phyloP scores from a whole-genome alignment of 2,113 vertebrate species.

The Circaetus cinerascens region DNA sequence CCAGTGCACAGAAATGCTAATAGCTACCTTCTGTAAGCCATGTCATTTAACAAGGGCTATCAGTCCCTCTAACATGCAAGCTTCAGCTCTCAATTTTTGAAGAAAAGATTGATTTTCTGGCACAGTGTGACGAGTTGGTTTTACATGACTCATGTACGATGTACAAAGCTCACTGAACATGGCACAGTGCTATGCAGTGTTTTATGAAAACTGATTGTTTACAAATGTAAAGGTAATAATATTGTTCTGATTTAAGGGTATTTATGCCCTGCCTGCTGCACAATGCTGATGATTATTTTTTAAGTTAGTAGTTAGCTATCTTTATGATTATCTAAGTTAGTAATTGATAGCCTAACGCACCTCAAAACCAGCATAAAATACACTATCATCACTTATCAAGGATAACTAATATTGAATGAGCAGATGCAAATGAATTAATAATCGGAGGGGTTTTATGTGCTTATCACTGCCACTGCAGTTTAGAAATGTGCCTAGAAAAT shows the following conservation, averaged over 20 bases:
- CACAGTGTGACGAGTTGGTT: neutral
- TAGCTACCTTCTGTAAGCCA: neutral
- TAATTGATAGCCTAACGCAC: neutral
- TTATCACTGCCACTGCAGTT: neutral
- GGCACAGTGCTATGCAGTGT: neutral
- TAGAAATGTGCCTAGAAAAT: neutral
- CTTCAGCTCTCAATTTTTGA: neutral
- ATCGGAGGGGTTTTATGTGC: rapidly evolving
- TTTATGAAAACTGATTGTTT: neutral
- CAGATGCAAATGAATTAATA: neutral
- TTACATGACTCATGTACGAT: neutral
- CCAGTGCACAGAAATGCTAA: neutral
- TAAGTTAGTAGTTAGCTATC: neutral
- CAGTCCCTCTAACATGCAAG: neutral
- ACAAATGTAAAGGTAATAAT: neutral
- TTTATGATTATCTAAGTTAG: neutral
- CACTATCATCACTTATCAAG: neutral
- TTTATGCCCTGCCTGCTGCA: neutral
- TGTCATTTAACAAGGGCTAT: neutral
- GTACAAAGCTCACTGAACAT: neutral
- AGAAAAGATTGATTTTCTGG: neutral
- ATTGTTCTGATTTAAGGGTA: neutral
- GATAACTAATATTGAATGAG: neutral
- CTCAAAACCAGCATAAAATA: neutral
- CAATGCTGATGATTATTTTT: neutral